phyloP scores from a whole-genome alignment of 2,888 invertebrate genomes.

The Drosophila pegasa region DNA sequence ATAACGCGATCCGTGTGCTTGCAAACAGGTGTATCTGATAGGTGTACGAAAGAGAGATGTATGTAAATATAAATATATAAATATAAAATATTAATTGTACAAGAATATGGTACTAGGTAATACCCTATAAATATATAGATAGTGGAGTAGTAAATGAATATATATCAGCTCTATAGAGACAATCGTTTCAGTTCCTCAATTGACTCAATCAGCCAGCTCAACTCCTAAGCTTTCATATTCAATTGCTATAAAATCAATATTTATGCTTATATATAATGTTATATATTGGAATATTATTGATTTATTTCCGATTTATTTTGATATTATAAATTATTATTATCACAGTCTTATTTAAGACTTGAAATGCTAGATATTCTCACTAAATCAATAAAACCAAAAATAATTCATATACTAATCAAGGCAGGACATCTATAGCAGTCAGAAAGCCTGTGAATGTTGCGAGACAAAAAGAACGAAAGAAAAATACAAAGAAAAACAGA shows the following conservation, averaged over 20 bases:
- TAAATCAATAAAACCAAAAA: slow-evolving; percentile 3
- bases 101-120: neutral
- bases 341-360: neutral
- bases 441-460: slow-evolving; percentile 5
- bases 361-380: neutral
- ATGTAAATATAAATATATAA: slow-evolving; percentile 53
- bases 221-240: no score
- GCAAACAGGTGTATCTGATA: slow-evolving; percentile 93
- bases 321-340: neutral
- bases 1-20: slow-evolving; percentile 89
- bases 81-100: slow-evolving; percentile 2
- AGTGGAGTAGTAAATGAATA: neutral
- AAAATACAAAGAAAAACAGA: neutral
- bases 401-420: neutral
- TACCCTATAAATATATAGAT: neutral
- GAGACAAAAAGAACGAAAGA: slow-evolving; percentile 2
- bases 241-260: no score
- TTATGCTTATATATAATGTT: no score
- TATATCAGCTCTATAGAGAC: no score
- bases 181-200: no score
- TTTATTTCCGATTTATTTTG: neutral
- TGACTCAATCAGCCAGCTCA: no score
- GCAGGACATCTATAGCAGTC: slow-evolving; percentile 7
- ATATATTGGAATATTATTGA: no score
- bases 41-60: neutral